These are phyloP conservation scores for Amniataba percoides DNA, from an alignment of 2,797 vertebrate species.

Conservation along the genomic window DNA sequence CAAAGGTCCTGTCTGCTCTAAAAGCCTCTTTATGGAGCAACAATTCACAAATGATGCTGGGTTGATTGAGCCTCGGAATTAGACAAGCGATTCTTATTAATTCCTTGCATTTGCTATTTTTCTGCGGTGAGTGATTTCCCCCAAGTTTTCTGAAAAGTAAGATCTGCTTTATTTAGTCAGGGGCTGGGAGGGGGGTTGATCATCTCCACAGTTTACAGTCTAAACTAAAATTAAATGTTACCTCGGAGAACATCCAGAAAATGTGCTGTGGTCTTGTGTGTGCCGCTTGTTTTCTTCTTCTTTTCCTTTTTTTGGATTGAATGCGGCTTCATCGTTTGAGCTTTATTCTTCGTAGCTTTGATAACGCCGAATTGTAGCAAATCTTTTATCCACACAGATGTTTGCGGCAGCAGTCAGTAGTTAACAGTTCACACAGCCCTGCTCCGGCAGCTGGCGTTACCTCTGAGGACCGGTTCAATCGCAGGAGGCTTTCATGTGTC, in stretches of 20 bases:
- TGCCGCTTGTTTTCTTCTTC: background rate
- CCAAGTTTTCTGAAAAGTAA: background rate
- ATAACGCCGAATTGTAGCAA: constrained; percentile 66
- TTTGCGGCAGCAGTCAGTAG: constrained; percentile 73
- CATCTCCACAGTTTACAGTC: constrained; percentile 21
- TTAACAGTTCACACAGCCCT: constrained; percentile 70
- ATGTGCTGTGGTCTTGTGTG: background rate
- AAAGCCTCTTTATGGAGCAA: constrained; percentile 47
- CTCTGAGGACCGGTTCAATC: constrained; percentile 77
- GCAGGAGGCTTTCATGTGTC: constrained; percentile 79
- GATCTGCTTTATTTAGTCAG: constrained; percentile 30
- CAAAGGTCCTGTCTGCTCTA: constrained; percentile 48
- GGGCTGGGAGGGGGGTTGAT: background rate
- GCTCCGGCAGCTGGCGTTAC: constrained; percentile 73
- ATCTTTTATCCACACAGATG: constrained; percentile 78
- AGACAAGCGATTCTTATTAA: constrained; percentile 38
- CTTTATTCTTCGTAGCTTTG: constrained; percentile 64
- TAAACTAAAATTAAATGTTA: constrained; percentile 1
- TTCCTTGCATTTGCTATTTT: constrained; percentile 21
- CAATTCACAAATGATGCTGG: constrained; percentile 45
- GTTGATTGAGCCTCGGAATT: constrained; percentile 56
- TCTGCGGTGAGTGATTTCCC: constrained; percentile 21
- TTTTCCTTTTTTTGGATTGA: constrained; percentile 40
- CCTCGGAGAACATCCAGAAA: constrained; percentile 35
- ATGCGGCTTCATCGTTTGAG: constrained; percentile 40